Percentiles rank a stretch among this genome's conserved stretches.
These are phyloP conservation scores for Lucilia sericata DNA, from an alignment of 1,140 invertebrate species.

Conservation along the genomic window DNA sequence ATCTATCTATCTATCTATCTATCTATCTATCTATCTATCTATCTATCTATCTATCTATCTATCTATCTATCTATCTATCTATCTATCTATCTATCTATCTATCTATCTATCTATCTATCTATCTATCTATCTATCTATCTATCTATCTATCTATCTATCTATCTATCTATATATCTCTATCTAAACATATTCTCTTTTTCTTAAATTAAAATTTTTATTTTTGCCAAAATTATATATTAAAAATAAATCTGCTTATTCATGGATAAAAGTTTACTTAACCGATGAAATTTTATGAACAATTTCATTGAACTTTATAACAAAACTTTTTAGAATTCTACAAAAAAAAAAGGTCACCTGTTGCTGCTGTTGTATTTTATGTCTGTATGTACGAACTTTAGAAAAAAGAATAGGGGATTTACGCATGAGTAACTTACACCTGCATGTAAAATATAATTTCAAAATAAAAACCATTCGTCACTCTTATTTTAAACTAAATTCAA, in stretches of 20 bases:
- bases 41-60: too few relatives aligned
- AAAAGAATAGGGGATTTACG: not conserved
- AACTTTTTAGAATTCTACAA: not conserved
- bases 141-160: too few relatives aligned
- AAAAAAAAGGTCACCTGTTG: not conserved
- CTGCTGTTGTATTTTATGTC: not conserved
- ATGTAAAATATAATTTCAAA: not conserved
- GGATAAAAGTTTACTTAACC: not conserved
- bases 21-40: too few relatives aligned
- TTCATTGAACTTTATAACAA: conserved; percentile 17
- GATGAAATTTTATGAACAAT: not conserved
- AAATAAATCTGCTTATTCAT: not conserved
- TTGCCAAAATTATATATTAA: too few relatives aligned
- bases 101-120: too few relatives aligned
- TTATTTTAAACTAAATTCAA: conserved; percentile 2
- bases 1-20: too few relatives aligned
- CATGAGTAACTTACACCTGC: not conserved
- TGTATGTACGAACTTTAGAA: not conserved
- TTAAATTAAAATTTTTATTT: too few relatives aligned
- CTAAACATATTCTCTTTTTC: too few relatives aligned
- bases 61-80: too few relatives aligned
- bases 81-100: too few relatives aligned
- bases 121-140: too few relatives aligned
- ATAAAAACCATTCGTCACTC: not conserved
- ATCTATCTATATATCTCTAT: too few relatives aligned